Base-by-base conservation (phyloP, 2,888 invertebrate species). In the Elmis aenea region DNA sequence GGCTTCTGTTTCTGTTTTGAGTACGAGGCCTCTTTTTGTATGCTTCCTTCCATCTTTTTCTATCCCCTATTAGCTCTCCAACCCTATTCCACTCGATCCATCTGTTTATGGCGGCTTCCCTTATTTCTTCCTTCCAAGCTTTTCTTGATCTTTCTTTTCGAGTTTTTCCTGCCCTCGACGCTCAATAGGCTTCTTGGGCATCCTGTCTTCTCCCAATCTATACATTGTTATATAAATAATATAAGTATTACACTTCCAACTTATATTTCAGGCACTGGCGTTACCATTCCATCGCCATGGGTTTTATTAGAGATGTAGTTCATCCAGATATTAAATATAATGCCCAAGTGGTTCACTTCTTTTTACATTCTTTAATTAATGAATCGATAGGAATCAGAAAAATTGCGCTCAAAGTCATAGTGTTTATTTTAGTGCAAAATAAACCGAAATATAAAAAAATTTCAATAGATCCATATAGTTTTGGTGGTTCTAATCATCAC, bases 371-470 rank as follows among this genome's bases (percentile, higher is more conserved):
- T 2, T 70, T 87, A 0, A 69, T 86, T 2, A 79, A 85, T 64
- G 91, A 92, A 53, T 81, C 86, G n/a, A 71, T 91, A 14, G 73
- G 76, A n/a, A 81, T 90, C 14, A 73, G 93, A 16, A 83, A 85
- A 67, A 69, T 77, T n/a, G 79, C 84, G 0, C 66, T 79, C 4
- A 71, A 73, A 13, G 72, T 79, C 1, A 64, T 81, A 14, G 71
- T 77, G 24, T 81, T 74, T 50, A 74, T 81, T 34, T 66, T 88
- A 40, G 77, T 82, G 36, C 86, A 87, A 57, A 78, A 83, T 52
- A 89, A 89, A 59, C 72, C 78, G 11, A 69, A 73, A 38, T 76
- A 83, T 51, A 69, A 73, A 44, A 81, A 78, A 59, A 63, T 78
- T 0, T 52, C 57, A 3, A 67, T 83, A 11, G 76, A 83, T 55